phyloP scores from a whole-genome alignment of 2,797 vertebrate genomes.

The Triplophysa bombifrons region DNA sequence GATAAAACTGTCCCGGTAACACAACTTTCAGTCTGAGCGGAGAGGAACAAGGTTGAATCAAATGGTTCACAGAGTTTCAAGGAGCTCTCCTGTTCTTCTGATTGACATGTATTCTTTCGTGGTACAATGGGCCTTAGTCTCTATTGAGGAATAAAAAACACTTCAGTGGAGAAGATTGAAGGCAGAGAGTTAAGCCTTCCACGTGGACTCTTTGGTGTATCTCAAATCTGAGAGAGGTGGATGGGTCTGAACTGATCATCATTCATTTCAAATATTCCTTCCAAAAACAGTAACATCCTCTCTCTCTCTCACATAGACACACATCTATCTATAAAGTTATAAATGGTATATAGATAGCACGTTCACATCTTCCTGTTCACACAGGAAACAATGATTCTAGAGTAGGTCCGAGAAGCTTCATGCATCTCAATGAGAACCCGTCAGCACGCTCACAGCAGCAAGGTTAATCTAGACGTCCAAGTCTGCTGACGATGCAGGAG shows the following conservation, averaged over 20 bases:
- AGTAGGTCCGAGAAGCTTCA: constrained; percentile 36
- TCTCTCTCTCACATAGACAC: not conserved
- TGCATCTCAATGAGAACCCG: constrained; percentile 74
- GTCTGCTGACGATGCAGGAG: constrained; percentile 76
- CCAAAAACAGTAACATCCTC: not conserved
- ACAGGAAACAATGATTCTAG: constrained; percentile 23
- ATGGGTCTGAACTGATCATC: not conserved
- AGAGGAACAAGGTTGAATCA: constrained; percentile 26
- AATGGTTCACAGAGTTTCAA: constrained; percentile 5
- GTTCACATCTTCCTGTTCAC: constrained; percentile 12
- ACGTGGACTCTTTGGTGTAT: constrained; percentile 17
- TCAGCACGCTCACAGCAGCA: constrained; percentile 71
- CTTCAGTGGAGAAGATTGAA: not conserved
- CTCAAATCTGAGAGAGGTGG: not conserved
- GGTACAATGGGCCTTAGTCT: constrained; percentile 43
- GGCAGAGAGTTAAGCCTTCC: not conserved
- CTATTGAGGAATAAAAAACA: constrained; percentile 42
- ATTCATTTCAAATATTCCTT: constrained; percentile 11
- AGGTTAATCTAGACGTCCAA: constrained; percentile 85
- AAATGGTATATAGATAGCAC: not conserved
- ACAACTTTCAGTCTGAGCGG: constrained; percentile 22
- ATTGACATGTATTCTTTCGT: constrained; percentile 45
- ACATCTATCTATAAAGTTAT: not conserved
- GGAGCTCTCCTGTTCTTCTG: constrained; percentile 42
- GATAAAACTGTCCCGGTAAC: constrained; percentile 19